Conservation (phyloP, 2,888 invertebrate genomes). For the Dolichopus griseipennis region DNA sequence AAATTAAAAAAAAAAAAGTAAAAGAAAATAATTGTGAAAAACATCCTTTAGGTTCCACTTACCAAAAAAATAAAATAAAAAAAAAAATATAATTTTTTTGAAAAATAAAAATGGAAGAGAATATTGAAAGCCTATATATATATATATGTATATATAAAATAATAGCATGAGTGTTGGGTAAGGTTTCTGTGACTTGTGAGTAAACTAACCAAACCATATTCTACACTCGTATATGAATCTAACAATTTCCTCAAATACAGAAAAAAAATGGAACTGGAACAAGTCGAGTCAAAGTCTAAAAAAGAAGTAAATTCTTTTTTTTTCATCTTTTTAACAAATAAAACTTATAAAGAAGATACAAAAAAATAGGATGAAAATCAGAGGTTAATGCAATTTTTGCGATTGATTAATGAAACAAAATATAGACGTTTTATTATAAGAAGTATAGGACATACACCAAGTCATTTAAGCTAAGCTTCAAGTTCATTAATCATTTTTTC, state of each 20-base stretch:
- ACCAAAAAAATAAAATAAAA: neutral
- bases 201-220: neutral
- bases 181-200: neutral
- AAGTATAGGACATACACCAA: no score
- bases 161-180: neutral
- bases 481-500: no score
- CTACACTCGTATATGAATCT: neutral
- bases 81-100: neutral
- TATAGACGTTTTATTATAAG: no score
- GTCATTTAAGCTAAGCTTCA: no score
- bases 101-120: neutral
- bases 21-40: neutral
- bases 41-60: neutral
- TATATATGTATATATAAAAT: no score
- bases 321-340: no score
- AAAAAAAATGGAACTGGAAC: neutral
- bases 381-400: neutral
- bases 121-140: neutral
- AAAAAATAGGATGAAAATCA: neutral
- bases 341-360: neutral
- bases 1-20: neutral
- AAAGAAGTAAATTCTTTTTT: neutral
- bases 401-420: no score
- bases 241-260: neutral
- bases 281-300: conserved; percentile 2